A percentile compares a stretch with the other conserved stretches of the same genome.
Evolutionary conservation across 2,797 vertebrate species (phyloP).

Genomic region (Sebastes nivosus): DNA sequence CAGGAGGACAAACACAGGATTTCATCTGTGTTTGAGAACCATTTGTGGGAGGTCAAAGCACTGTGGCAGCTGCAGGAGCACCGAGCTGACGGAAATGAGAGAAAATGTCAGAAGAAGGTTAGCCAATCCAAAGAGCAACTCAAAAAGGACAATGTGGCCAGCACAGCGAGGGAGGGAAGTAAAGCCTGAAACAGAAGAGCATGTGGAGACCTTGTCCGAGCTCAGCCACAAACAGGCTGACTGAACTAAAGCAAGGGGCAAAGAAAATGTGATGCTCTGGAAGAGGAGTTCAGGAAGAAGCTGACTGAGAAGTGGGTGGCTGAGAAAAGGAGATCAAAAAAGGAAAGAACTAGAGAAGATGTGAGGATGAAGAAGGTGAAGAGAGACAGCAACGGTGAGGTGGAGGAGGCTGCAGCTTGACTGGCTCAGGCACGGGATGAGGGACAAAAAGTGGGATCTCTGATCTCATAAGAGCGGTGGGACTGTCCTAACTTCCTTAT

Average conservation of each 20-base stretch:
- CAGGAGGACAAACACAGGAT: not conserved
- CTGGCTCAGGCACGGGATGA: not conserved
- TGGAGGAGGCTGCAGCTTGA: not conserved
- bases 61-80: not conserved
- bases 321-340: not conserved
- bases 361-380: not conserved
- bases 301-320: not conserved
- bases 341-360: not conserved
- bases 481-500: not conserved
- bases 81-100: not conserved
- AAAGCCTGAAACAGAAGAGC: not conserved
- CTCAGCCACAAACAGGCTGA: conserved; percentile 1
- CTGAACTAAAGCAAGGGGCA: not conserved
- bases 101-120: not conserved
- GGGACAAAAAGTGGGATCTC: not conserved
- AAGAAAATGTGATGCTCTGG: not conserved
- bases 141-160: not conserved
- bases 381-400: not conserved
- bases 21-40: not conserved
- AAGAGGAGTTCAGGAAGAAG: not conserved
- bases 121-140: not conserved
- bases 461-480: not conserved
- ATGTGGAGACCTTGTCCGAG: not conserved
- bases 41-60: not conserved
- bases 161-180: not conserved